A percentile compares a stretch with the other conserved stretches of the same genome.
Evolutionary conservation across 2,797 vertebrate species (phyloP).

Genomic region (Argyrosomus regius): DNA sequence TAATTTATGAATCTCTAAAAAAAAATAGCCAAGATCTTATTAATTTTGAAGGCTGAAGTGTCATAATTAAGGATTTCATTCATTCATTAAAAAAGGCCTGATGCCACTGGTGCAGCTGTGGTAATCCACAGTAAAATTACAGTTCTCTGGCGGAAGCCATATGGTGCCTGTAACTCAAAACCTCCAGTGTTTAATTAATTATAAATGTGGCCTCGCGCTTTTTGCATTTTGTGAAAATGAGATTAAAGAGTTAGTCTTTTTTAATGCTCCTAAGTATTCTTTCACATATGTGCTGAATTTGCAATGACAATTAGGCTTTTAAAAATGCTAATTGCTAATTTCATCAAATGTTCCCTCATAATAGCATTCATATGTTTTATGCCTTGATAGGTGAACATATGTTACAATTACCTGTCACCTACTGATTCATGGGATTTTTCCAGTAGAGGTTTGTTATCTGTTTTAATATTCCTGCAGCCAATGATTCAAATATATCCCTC

Average conservation of each 20-base stretch:
- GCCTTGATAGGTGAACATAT: not conserved
- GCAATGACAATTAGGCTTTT: constrained; percentile 31
- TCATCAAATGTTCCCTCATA: constrained; percentile 31
- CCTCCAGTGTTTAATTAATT: constrained; percentile 61
- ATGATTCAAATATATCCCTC: not conserved
- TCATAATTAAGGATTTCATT: constrained; percentile 45
- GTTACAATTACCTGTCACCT: not conserved
- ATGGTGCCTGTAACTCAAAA: constrained; percentile 45
- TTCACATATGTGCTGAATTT: constrained; percentile 28
- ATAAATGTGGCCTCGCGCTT: constrained; percentile 39
- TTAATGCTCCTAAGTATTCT: constrained; percentile 25
- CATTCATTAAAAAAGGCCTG: constrained; percentile 43
- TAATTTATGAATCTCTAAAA: constrained; percentile 35
- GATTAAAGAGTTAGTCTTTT: constrained; percentile 31
- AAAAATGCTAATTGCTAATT: constrained; percentile 34
- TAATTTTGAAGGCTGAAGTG: constrained; percentile 54
- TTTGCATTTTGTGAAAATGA: constrained; percentile 40
- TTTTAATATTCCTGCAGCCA: constrained; percentile 11
- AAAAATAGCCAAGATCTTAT: constrained; percentile 21
- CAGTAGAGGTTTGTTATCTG: not conserved
- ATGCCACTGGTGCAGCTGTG: constrained; percentile 38
- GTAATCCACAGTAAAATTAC: constrained; percentile 62
- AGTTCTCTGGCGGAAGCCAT: constrained; percentile 49
- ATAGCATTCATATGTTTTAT: not conserved
- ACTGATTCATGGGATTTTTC: constrained; percentile 12